These are phyloP conservation scores for Ptychadena robeensis DNA, from an alignment of 2,797 vertebrate species.

Conservation along the genomic window DNA sequence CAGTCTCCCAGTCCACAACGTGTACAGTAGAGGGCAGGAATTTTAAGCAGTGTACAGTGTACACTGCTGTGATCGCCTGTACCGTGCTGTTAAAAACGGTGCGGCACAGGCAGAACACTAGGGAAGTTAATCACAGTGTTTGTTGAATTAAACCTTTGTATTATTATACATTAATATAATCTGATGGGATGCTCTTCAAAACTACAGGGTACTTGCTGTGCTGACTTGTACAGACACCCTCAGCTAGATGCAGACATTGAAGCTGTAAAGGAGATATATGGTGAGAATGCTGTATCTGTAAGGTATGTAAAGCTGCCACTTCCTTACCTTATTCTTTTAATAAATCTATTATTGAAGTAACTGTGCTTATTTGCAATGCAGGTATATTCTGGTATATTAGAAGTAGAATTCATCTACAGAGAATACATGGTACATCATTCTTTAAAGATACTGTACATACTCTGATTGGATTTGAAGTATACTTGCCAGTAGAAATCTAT, in stretches of 20 bases:
- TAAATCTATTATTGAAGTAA: not conserved
- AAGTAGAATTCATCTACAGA: not conserved
- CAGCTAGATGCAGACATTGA: slow-evolving; percentile 98
- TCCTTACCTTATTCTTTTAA: not conserved
- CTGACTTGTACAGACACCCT: slow-evolving; percentile 95
- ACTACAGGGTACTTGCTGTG: slow-evolving; percentile 91
- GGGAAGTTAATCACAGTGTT: too few species aligned
- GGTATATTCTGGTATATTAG: not conserved
- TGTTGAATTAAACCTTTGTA: not conserved
- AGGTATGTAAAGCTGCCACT: slow-evolving; percentile 74
- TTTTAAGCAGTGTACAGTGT: too few species aligned
- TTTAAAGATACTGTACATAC: not conserved
- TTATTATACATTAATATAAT: not conserved
- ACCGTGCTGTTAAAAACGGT: too few species aligned
- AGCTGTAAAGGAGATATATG: slow-evolving; percentile 97
- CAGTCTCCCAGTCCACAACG: too few species aligned
- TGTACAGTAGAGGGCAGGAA: too few species aligned
- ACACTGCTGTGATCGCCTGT: too few species aligned
- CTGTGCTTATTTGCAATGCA: not conserved
- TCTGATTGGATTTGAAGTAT: too few species aligned
- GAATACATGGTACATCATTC: not conserved
- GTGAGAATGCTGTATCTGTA: slow-evolving; percentile 92
- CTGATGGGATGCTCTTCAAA: slow-evolving; percentile 13
- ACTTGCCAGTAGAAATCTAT: too few species aligned
- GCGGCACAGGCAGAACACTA: too few species aligned